Percentiles rank a stretch among this genome's conserved stretches.
These are phyloP conservation scores for Elmis aenea DNA, from an alignment of 2,888 invertebrate genomes.

Conservation along the genomic window DNA sequence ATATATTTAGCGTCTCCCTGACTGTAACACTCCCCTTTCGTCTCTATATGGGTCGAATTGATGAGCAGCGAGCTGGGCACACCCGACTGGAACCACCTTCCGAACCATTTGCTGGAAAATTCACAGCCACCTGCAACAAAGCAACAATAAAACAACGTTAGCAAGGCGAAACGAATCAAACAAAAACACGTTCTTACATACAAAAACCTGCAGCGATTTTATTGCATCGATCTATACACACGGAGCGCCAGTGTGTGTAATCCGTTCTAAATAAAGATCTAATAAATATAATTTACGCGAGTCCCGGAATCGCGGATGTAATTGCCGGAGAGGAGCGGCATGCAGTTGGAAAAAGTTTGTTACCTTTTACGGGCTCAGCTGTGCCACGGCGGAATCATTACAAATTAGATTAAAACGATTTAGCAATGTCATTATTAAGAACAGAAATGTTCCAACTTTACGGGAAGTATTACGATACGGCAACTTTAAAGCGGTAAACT, in stretches of 20 bases:
- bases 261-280: no score
- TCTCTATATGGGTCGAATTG: constrained; percentile 61
- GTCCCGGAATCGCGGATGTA: constrained; percentile 18
- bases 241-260: no score
- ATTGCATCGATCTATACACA: no score
- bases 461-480: no score
- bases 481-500: constrained; percentile 10
- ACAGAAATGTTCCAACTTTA: no score
- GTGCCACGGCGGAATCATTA: constrained; percentile 20
- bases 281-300: constrained; percentile 18
- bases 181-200: no score
- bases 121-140: constrained; percentile 60
- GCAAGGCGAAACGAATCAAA: no score
- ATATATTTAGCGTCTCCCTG: constrained; percentile 62
- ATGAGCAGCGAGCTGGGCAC: constrained; percentile 55
- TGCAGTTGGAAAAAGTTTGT: constrained; percentile 18
- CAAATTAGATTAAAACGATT: constrained; percentile 23
- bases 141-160: constrained; percentile 6
- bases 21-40: constrained; percentile 61
- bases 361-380: constrained; percentile 23
- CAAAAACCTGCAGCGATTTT: no score
- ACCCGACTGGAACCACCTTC: constrained; percentile 72
- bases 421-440: constrained; percentile 19
- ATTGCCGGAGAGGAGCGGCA: constrained; percentile 19
- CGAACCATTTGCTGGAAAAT: constrained; percentile 65